Conservation (phyloP, 2,113 vertebrate genomes). For the Silurus asotus region DNA sequence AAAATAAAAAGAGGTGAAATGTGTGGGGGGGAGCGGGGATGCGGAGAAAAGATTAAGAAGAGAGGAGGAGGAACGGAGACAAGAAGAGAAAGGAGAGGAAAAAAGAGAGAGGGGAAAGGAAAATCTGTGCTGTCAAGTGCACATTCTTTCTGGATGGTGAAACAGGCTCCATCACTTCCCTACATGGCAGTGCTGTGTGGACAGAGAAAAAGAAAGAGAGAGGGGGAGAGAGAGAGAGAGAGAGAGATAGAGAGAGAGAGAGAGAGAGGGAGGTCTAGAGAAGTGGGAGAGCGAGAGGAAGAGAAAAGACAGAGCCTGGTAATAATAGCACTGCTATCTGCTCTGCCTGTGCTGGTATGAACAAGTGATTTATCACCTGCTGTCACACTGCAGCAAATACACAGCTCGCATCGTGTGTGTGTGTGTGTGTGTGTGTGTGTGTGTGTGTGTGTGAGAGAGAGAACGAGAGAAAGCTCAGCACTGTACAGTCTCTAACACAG, state of each 20-base stretch:
- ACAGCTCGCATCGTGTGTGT: not conserved
- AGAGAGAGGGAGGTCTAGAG: conserved; percentile 20
- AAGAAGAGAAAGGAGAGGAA: not conserved
- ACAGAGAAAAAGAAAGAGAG: conserved; percentile 21
- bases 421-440: not conserved
- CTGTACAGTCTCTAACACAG: not conserved
- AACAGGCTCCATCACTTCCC: conserved; percentile 64
- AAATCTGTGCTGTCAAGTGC: conserved; percentile 37
- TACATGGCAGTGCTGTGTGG: conserved; percentile 68
- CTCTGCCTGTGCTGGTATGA: conserved; percentile 36
- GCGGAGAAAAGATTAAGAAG: not conserved
- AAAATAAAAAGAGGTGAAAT: not conserved
- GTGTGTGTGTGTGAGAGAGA: not conserved
- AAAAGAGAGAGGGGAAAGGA: not conserved
- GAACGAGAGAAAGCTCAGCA: not conserved
- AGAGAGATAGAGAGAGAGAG: not conserved
- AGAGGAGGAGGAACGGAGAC: not conserved
- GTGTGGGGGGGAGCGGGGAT: not conserved
- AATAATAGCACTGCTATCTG: conserved; percentile 51
- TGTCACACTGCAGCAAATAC: conserved; percentile 39
- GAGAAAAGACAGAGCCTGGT: conserved; percentile 45
- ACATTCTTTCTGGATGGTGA: conserved; percentile 64
- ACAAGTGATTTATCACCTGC: conserved; percentile 42
- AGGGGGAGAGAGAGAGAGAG: conserved; percentile 23
- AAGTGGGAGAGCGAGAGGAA: conserved; percentile 48